These are phyloP conservation scores for Remorina albescens DNA, from an alignment of 2,797 vertebrate species.

Conservation along the genomic window DNA sequence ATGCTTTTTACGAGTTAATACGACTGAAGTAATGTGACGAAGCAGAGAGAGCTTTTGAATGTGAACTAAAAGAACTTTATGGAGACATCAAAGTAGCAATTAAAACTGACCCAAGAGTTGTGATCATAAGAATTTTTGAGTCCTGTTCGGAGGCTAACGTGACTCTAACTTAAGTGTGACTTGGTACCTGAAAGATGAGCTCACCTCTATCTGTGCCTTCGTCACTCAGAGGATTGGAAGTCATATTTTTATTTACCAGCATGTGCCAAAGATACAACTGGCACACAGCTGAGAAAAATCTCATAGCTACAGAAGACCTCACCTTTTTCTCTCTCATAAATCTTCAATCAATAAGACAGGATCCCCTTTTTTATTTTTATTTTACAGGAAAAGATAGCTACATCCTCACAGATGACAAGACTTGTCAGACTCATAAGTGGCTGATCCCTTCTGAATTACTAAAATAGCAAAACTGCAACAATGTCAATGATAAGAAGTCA, in stretches of 20 bases:
- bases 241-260: slow-evolving; percentile 86
- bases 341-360: slow-evolving; percentile 24
- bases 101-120: slow-evolving; percentile 23
- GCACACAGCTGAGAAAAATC: slow-evolving; percentile 86
- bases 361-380: background rate
- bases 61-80: slow-evolving; percentile 30
- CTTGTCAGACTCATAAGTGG: slow-evolving; percentile 50
- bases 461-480: slow-evolving; percentile 67
- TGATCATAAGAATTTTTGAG: slow-evolving; percentile 18
- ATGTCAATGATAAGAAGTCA: slow-evolving; percentile 74
- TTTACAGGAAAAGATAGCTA: slow-evolving; percentile 57
- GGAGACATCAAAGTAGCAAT: slow-evolving; percentile 42
- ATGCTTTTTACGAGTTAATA: slow-evolving; percentile 37
- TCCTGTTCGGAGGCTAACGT: background rate
- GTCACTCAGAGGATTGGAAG: slow-evolving; percentile 79
- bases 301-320: slow-evolving; percentile 32
- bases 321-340: slow-evolving; percentile 58
- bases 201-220: slow-evolving; percentile 23
- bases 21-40: slow-evolving; percentile 3
- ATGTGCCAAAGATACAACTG: slow-evolving; percentile 81
- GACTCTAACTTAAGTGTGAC: slow-evolving; percentile 28
- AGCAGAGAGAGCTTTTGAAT: slow-evolving; percentile 37
- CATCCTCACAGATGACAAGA: slow-evolving; percentile 53
- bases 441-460: slow-evolving; percentile 48
- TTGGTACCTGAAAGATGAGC: slow-evolving; percentile 75